Evolutionary conservation across 92 coral and sea anemone genomes (phyloP).

Genomic region (Chrysogorgia sp.): DNA sequence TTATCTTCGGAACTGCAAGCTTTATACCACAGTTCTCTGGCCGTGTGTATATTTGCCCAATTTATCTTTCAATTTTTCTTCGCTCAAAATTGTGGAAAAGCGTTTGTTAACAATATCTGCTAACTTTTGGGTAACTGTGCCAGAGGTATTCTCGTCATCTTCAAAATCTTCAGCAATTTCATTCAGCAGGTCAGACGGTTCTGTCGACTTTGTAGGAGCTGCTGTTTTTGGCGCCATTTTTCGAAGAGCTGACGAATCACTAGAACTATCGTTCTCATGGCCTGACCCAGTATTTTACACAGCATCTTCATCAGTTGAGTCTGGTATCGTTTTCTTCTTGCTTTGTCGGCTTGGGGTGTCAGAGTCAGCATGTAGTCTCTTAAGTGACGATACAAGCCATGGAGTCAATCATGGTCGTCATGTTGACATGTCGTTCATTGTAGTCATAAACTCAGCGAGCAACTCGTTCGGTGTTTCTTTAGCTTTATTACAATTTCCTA

Average conservation of each 20-base stretch:
- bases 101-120: slow-evolving; percentile 9
- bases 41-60: no score
- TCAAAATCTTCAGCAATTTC: neutral
- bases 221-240: slow-evolving; percentile 6
- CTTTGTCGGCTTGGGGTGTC: neutral
- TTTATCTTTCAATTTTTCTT: no score
- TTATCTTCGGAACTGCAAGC: no score
- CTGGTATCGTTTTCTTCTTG: slow-evolving; percentile 6
- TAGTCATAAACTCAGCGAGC: no score
- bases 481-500: no score
- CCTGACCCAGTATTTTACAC: neutral
- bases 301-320: neutral
- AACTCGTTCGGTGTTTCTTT: no score
- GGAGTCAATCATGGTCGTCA: slow-evolving; percentile 6
- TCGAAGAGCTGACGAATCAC: slow-evolving; percentile 8
- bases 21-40: no score
- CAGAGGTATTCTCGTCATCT: neutral
- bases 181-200: neutral
- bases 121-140: neutral
- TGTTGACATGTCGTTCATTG: no score
- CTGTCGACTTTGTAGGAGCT: neutral
- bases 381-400: neutral
- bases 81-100: no score
- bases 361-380: neutral
- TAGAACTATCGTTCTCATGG: slow-evolving; percentile 4